Base-by-base conservation (phyloP, 2,113 vertebrate species). In the Paralichthys olivaceus region DNA sequence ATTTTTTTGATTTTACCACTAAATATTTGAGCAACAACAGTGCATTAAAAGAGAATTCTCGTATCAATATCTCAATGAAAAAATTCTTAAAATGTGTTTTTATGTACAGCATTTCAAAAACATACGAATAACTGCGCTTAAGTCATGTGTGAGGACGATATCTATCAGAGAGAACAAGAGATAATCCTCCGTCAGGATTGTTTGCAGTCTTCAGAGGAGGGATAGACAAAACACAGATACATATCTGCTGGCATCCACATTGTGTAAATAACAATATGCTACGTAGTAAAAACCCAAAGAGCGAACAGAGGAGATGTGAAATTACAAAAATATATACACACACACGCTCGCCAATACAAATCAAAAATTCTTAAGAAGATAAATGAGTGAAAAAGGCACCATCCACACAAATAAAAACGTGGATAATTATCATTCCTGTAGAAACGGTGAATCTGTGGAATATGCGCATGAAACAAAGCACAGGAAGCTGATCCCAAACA, bases 21-120 rank as follows among this genome's bases (percentile, higher is more conserved):
- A 95, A 95, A 96, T 96, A 97, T 95, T 92, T 95, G 93, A 92
- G 94, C 92, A 94, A 96, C 94, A 95, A 96, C 95, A 97, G 95
- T 96, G 96, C 96, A 96, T 96, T 95, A 94, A 95, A 91, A 94
- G 89, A 95, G 92, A 94, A 91, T 84, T 91, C 91, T 90, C 92
- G 93, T 94, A 93, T 94, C 93, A 95, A 94, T 92, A 95, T 89
- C 94, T 95, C 80, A 87, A 91, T 92, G 91, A 40, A 85, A 90
- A 91, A 95, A 83, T 90, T 93, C 93, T 94, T 93, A 89, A 96
- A 73, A 91, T 93, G 94, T 95, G 92, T 93, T 92, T 89, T 92
- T 95, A 95, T 95, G 91, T 96, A 96, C 94, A 96, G 93, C 90
- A 92, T 95, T 90, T 93, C 88, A 93, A 94, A 72, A 93, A 70